These are phyloP conservation scores for Hypercompe scribonia DNA, from an alignment of 2,888 invertebrate species.

Conservation along the genomic window DNA sequence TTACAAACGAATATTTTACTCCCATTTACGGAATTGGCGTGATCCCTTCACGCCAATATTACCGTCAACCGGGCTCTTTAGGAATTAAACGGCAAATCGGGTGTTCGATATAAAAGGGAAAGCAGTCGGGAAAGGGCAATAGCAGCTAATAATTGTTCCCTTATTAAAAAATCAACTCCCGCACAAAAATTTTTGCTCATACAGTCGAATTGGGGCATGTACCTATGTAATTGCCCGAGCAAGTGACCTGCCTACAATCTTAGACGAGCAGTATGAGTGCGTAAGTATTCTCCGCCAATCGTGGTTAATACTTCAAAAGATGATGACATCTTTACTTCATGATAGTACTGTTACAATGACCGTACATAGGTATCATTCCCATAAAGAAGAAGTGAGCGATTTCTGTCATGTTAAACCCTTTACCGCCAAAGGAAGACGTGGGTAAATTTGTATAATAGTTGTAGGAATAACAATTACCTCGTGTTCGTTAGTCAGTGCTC, in stretches of 20 bases:
- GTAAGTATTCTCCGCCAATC: neutral
- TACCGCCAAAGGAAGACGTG: constrained; percentile 9
- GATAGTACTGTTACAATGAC: neutral
- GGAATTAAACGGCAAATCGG: no score
- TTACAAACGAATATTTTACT: no score
- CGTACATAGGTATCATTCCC: neutral
- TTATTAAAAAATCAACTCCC: no score
- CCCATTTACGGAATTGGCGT: no score
- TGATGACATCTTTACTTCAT: neutral
- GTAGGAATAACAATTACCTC: constrained; percentile 14
- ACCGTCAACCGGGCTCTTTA: no score
- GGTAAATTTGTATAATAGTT: constrained; percentile 3
- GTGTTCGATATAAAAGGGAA: no score
- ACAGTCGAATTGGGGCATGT: neutral
- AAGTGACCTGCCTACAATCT: neutral
- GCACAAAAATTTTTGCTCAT: neutral
- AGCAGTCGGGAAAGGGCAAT: no score
- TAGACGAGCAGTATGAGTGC: neutral
- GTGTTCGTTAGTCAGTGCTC: constrained; percentile 37
- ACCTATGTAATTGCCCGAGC: neutral
- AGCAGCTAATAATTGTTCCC: no score
- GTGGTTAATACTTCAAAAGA: neutral
- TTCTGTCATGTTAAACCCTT: neutral
- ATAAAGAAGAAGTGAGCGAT: neutral
- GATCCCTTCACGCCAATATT: no score